phyloP scores from a whole-genome alignment of 2,888 invertebrate species.

The Drosophila borborema region DNA sequence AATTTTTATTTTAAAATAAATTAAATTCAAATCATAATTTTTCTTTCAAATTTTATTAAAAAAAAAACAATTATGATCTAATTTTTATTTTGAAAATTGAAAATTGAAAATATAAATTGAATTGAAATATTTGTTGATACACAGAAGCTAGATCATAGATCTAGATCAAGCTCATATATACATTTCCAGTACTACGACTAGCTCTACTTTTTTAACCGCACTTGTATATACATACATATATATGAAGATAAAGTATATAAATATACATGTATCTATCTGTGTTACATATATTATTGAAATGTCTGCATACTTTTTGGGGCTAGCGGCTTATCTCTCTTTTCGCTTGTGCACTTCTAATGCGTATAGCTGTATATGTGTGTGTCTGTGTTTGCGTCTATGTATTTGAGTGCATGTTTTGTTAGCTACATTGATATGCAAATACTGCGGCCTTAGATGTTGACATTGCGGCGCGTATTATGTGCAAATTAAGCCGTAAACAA shows the following conservation, averaged over 20 bases:
- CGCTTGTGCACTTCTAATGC: conserved; percentile 25
- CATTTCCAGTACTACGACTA: too few relatives aligned
- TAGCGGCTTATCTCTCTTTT: conserved; percentile 57
- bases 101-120: too few relatives aligned
- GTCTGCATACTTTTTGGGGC: conserved; percentile 46
- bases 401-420: conserved; percentile 7
- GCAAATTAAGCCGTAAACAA: conserved; percentile 16
- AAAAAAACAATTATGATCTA: too few relatives aligned
- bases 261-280: background rate
- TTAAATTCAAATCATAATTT: too few relatives aligned
- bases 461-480: conserved; percentile 42
- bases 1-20: too few relatives aligned
- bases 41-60: too few relatives aligned
- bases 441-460: conserved; percentile 44
- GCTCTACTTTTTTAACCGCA: too few relatives aligned
- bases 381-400: background rate
- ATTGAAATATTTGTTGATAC: too few relatives aligned
- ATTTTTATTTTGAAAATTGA: too few relatives aligned
- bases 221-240: background rate
- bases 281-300: conserved; percentile 17
- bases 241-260: background rate
- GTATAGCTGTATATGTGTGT: conserved; percentile 1
- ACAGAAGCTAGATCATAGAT: too few relatives aligned
- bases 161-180: too few relatives aligned
- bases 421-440: conserved; percentile 69